Conservation (phyloP, 2,797 vertebrate species). For the Champsocephalus gunnari region DNA sequence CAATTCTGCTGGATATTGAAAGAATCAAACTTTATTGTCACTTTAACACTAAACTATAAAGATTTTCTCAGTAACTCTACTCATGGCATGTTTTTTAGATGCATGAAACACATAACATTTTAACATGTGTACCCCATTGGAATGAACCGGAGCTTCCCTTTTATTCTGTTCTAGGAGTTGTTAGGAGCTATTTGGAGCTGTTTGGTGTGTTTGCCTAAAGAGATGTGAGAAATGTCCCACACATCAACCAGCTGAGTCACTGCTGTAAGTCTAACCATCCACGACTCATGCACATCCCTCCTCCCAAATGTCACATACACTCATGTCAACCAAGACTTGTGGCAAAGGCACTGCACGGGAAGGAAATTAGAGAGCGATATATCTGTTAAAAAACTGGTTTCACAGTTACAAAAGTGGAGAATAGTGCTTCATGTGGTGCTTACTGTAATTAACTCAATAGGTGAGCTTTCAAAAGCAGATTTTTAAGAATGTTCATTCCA, state of each 20-base stretch:
- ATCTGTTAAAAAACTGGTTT: constrained; percentile 30
- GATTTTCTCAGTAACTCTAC: background rate
- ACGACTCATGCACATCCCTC: constrained; percentile 56
- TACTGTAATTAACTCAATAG: background rate
- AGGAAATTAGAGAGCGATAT: constrained; percentile 29
- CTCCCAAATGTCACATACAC: constrained; percentile 74
- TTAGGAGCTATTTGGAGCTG: constrained; percentile 66
- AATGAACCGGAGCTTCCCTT: constrained; percentile 39
- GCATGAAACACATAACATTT: constrained; percentile 4
- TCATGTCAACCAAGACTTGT: constrained; percentile 65
- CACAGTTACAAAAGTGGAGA: background rate
- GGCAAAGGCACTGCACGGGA: constrained; percentile 26
- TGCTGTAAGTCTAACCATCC: constrained; percentile 64
- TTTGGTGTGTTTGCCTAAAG: constrained; percentile 59
- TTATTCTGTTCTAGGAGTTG: constrained; percentile 37
- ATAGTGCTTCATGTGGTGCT: background rate
- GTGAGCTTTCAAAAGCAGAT: background rate
- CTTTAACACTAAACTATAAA: background rate
- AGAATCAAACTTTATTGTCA: background rate
- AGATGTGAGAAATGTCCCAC: constrained; percentile 74
- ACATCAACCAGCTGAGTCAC: constrained; percentile 77
- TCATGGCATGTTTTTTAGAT: no score
- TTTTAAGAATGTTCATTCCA: background rate
- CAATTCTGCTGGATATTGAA: background rate
- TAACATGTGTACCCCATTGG: constrained; percentile 17